phyloP scores from a whole-genome alignment of 2,113 vertebrate species.

The Myiopsitta monachus region DNA sequence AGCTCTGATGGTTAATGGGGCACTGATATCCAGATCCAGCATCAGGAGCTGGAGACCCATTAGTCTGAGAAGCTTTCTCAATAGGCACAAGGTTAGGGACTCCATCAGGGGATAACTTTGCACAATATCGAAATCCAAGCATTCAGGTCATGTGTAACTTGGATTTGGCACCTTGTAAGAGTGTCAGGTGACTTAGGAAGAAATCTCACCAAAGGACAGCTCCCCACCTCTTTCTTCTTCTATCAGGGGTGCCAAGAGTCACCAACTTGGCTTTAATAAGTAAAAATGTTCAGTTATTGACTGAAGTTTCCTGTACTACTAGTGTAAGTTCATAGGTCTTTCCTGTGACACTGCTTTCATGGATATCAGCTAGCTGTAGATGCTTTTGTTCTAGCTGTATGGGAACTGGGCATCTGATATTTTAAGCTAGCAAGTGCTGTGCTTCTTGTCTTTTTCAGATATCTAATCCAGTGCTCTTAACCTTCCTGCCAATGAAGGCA shows the following conservation, averaged over 20 bases:
- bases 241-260: background rate
- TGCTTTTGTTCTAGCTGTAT: background rate
- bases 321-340: background rate
- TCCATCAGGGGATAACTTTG: background rate
- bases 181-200: background rate
- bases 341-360: background rate
- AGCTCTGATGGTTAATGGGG: background rate
- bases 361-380: background rate
- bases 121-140: background rate
- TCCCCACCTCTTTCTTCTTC: background rate
- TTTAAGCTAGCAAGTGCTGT: background rate
- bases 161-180: background rate
- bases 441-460: background rate
- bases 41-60: background rate
- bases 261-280: background rate
- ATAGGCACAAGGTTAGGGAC: background rate
- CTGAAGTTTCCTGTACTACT: background rate
- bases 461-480: background rate
- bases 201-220: background rate
- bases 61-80: background rate
- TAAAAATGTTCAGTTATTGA: background rate
- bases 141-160: background rate
- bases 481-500: background rate
- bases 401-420: background rate
- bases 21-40: accelerated